Evolutionary conservation across 2,797 vertebrate species (phyloP), one percentile per base, ranked within the genome.

Genomic region (Anomalospiza imberbis): DNA sequence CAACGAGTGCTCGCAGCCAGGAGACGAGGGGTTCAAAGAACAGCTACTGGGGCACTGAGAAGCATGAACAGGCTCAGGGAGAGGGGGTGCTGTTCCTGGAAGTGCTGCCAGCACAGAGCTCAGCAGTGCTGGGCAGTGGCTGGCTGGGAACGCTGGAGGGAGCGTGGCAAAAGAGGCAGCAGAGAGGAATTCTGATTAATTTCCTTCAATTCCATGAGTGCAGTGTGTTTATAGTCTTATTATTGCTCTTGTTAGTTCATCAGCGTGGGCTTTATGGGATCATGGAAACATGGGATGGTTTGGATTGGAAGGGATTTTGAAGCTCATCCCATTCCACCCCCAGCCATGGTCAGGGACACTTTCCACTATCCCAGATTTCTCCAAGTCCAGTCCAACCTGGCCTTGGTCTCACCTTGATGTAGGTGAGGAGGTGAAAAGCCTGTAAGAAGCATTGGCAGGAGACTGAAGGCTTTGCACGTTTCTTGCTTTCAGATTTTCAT

Each of bases 11-110:
- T 81, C 1, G 7, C 58, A 77, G 91, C 89, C 75, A 22, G 81
- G 81, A 95, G 89, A 95, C 0, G 58, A 80, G 47, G 61, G 72
- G 81, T 88, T 92, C 94, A 88, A 51, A 66, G 92, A 91, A 93
- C 57, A 93, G 92, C 87, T 26, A 80, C 87, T 77, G 87, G 93
- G 92, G 75, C 94, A 83, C 78, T 5, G 4, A 88, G 75, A 75
- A 92, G 81, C 63, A 62, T n/a, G 5, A 77, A 58, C 2, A 29
- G 38, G 45, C 87, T 85, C 22, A 7, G 57, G 89, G 81, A 42
- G 12, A 61, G 47, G 32, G 31, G 28, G 1, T 65, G 87, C n/a
- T 67, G 65, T 44, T 88, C 65, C 86, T 77, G 40, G 88, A 92
- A 85, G 44, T 16, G 78, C 53, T 63, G 50, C 67, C 85, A 40